Conservation (phyloP, 2,888 invertebrate genomes). For the Glaucopsyche alexis region DNA sequence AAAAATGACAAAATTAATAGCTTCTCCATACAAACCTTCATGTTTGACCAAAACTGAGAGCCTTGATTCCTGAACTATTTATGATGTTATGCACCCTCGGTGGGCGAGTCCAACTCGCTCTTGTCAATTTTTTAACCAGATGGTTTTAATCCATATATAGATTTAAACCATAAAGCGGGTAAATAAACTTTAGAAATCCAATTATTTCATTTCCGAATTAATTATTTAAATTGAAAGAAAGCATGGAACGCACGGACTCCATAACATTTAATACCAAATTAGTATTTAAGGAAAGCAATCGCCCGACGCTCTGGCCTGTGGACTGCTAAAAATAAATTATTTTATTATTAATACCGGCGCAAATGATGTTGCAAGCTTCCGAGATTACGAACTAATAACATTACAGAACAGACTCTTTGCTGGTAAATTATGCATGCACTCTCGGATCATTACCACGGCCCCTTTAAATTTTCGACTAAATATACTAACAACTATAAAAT, state of each 20-base stretch:
- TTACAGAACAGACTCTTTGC: constrained; percentile 77
- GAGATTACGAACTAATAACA: constrained; percentile 79
- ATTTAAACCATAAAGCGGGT: not conserved
- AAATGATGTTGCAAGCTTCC: constrained; percentile 74
- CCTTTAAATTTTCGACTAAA: constrained; percentile 49
- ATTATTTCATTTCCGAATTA: not conserved
- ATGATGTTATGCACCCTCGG: no score
- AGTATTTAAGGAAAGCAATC: constrained; percentile 47
- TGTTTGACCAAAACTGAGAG: no score
- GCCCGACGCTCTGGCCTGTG: constrained; percentile 45
- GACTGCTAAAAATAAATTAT: constrained; percentile 69
- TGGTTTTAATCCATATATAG: no score
- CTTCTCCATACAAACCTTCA: no score
- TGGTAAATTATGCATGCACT: constrained; percentile 78
- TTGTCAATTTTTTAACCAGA: no score
- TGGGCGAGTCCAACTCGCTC: no score
- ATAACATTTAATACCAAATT: constrained; percentile 17
- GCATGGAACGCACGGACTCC: not conserved
- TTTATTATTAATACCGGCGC: constrained; percentile 71
- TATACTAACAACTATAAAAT: constrained; percentile 28
- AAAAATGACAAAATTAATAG: no score
- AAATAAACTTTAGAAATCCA: not conserved
- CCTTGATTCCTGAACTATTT: no score
- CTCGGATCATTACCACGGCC: constrained; percentile 75
- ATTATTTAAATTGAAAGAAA: not conserved